Evolutionary conservation across 1,140 invertebrate species (phyloP).

Genomic region (Coenobita brevimanus): DNA sequence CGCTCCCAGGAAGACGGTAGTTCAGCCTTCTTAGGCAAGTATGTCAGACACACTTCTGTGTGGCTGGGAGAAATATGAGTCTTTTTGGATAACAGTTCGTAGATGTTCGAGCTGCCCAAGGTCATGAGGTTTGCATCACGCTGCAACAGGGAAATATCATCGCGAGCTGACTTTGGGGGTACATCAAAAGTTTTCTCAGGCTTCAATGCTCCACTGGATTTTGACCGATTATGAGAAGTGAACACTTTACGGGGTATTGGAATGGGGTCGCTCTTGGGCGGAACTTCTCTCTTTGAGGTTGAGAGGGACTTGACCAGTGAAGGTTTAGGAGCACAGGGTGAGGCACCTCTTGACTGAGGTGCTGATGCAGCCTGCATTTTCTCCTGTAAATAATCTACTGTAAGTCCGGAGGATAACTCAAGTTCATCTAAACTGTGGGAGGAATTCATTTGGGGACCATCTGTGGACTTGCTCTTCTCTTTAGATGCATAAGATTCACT

Average conservation of each 20-base stretch:
- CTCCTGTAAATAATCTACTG: constrained; percentile 51
- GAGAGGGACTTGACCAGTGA: constrained; percentile 57
- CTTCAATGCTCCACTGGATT: constrained; percentile 66
- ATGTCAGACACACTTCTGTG: constrained; percentile 66
- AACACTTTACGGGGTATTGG: constrained; percentile 56
- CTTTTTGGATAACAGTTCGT: constrained; percentile 66
- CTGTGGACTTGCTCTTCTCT: constrained; percentile 40
- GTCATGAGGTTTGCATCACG: constrained; percentile 55
- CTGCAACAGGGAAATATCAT: constrained; percentile 62
- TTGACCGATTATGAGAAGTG: constrained; percentile 65
- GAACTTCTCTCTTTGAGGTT: constrained; percentile 56
- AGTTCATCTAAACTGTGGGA: constrained; percentile 62
- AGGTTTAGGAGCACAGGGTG: constrained; percentile 53
- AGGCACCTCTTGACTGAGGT: constrained; percentile 49
- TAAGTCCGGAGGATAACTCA: constrained; percentile 56
- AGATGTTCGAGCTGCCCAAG: constrained; percentile 61
- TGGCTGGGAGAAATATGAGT: constrained; percentile 65
- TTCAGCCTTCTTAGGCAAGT: constrained; percentile 59
- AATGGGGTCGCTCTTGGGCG: constrained; percentile 42
- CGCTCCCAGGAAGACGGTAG: constrained; percentile 48
- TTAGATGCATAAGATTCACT: constrained; percentile 41
- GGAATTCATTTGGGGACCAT: constrained; percentile 52
- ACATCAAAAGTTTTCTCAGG: constrained; percentile 61
- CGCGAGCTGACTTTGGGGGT: constrained; percentile 34
- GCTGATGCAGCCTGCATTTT: constrained; percentile 53